phyloP scores from a whole-genome alignment of 2,888 invertebrate species.

The Sycophila texana region DNA sequence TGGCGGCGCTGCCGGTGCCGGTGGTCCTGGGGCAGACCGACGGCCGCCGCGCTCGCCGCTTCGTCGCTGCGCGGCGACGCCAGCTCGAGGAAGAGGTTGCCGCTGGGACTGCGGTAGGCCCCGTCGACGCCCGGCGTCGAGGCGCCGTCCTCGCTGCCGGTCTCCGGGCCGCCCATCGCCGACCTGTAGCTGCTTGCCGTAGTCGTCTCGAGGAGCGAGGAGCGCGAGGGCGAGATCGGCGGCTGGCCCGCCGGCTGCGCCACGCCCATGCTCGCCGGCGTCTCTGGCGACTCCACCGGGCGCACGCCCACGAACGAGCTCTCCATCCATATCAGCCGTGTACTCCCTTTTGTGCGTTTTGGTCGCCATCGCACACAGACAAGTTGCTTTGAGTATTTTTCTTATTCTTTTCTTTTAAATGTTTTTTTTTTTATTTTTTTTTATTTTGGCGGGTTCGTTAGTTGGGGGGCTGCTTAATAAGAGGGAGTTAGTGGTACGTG shows the following conservation, averaged over 20 bases:
- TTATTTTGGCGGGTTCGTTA: not conserved
- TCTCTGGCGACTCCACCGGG: conserved; percentile 90
- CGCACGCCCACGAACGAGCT: conserved; percentile 93
- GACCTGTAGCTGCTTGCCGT: conserved; percentile 7
- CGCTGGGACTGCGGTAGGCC: not conserved
- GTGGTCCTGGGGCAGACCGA: conserved; percentile 12
- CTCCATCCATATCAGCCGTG: conserved; percentile 91
- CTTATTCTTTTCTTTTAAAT: not conserved
- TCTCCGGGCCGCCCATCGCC: conserved; percentile 12
- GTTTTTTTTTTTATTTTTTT: conserved; percentile 18
- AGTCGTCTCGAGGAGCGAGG: conserved; percentile 6
- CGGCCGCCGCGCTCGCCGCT: not conserved
- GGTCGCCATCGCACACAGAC: conserved; percentile 17
- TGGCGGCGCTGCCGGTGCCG: conserved; percentile 40
- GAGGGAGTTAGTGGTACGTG: conserved; percentile 6
- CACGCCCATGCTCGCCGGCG: conserved; percentile 73
- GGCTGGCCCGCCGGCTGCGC: not conserved
- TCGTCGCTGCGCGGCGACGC: conserved; percentile 8
- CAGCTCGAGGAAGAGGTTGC: conserved; percentile 46
- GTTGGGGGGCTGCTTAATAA: not conserved
- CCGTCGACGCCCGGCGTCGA: conserved; percentile 39
- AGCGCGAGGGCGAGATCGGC: conserved; percentile 34
- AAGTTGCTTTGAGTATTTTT: conserved; percentile 16
- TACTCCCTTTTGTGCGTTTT: conserved; percentile 78
- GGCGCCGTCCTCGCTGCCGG: conserved; percentile 50